Conservation (phyloP, 1,140 invertebrate genomes). For the Drosophila ercepeae region DNA sequence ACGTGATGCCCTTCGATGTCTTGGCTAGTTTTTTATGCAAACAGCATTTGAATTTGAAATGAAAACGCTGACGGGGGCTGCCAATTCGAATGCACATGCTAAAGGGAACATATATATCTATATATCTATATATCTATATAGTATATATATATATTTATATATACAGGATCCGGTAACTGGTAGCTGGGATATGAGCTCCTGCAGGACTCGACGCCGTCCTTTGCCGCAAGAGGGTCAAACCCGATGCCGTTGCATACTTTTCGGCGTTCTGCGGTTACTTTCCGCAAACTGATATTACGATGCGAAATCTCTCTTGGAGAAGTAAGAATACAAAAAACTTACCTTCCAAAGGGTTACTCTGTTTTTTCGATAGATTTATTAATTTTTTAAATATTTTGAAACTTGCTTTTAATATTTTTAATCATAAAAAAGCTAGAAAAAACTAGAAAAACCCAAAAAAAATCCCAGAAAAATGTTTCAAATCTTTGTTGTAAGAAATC, state of each 20-base stretch:
- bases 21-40: conserved; percentile 72
- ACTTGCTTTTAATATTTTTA: background rate
- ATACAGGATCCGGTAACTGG: background rate
- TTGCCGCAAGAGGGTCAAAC: conserved; percentile 22
- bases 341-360: background rate
- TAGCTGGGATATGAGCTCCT: conserved; percentile 2
- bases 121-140: background rate
- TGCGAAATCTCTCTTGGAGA: conserved; percentile 7
- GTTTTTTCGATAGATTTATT: background rate
- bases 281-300: conserved; percentile 65
- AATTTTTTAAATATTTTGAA: background rate
- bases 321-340: background rate
- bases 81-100: conserved; percentile 47
- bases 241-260: conserved; percentile 52
- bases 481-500: no score
- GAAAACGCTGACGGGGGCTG: conserved; percentile 60
- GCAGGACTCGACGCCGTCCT: conserved; percentile 19
- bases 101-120: background rate
- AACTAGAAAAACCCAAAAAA: no score
- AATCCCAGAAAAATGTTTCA: no score
- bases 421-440: no score
- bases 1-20: conserved; percentile 60
- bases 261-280: conserved; percentile 65
- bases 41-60: conserved; percentile 81
- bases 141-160: no score